Evolutionary conservation across 1,140 invertebrate genomes (phyloP), one percentile per base, ranked within the genome.

Genomic region (Drosophila rhopaloa): DNA sequence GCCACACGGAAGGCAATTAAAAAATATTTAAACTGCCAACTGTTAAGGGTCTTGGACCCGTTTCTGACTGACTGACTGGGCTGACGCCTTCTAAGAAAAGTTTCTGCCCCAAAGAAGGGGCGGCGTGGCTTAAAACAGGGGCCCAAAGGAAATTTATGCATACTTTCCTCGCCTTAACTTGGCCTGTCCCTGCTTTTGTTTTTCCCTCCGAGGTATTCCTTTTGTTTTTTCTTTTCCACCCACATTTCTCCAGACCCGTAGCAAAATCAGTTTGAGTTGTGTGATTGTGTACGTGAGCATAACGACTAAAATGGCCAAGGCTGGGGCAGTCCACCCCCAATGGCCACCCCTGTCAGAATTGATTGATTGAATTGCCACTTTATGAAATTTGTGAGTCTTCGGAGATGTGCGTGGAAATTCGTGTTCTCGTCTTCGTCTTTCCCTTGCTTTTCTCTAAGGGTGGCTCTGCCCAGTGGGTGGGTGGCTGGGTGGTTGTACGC

Each of bases 361-460:
- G 90, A 91, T 91, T 91, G 90, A 91, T 91, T 91, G 90, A 91
- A 91, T 91, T 91, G 90, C 90, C 90, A 90, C 90, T 91, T 91
- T 90, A 91, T 91, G 86, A 91, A 91, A 91, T 91, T 91, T 91
- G 90, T 91, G 90, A 91, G 90, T 91, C 90, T 91, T 91, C 78
- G 57, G 90, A 91, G 90, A 91, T 91, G 80, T 91, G 85, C 88
- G 88, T 88, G 79, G 68, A 81, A 90, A 86, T 68, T 90, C 79
- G 80, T 88, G 80, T 76, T 67, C 61, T 54, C 68, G 61, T 59
- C 43, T 62, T 19, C 43, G 43, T 32, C 11, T 61, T 40, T 47
- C 24, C 63, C 19, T 24, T 48, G 19, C 55, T 27, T 50, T 63
- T 19, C 63, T 44, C 59, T 38, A 19, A 59, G 59, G 65, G 65